Evolutionary conservation across 1,140 invertebrate genomes (phyloP).

Genomic region (Saccostrea cuccullata): DNA sequence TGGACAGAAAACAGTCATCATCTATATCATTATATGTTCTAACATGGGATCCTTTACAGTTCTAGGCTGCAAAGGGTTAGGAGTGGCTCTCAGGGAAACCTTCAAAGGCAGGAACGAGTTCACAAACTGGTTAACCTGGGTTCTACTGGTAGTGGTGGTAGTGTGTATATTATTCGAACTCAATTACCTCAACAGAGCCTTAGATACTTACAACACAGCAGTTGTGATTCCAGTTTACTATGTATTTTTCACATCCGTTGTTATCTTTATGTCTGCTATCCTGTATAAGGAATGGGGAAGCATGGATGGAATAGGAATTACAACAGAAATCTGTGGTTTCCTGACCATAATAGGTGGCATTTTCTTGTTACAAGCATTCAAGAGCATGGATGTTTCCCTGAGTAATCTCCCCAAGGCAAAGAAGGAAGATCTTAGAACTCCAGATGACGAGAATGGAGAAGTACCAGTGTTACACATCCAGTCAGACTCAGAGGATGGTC

Average conservation of each 20-base stretch:
- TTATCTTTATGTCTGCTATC: conserved; percentile 89
- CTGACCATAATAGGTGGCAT: conserved; percentile 91
- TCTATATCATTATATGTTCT: conserved; percentile 94
- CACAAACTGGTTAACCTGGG: conserved; percentile 86
- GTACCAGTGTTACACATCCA: background rate
- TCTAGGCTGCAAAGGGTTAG: conserved; percentile 95
- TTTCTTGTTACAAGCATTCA: conserved; percentile 93
- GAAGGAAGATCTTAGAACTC: conserved; percentile 7
- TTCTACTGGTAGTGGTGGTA: conserved; percentile 87
- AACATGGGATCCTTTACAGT: conserved; percentile 95
- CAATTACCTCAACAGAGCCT: conserved; percentile 93
- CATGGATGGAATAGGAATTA: conserved; percentile 86
- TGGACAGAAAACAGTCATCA: conserved; percentile 89
- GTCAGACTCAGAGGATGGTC: conserved; percentile 9
- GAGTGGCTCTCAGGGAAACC: conserved; percentile 90
- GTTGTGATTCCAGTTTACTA: conserved; percentile 98
- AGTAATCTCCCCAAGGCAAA: conserved; percentile 75
- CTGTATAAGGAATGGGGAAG: conserved; percentile 87
- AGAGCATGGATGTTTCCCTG: conserved; percentile 88
- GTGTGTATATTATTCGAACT: conserved; percentile 88
- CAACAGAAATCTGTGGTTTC: conserved; percentile 94
- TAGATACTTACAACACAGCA: conserved; percentile 96
- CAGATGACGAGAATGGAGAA: background rate
- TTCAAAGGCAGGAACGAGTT: conserved; percentile 81
- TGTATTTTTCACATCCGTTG: conserved; percentile 97